phyloP scores from a whole-genome alignment of 2,888 invertebrate genomes.

The Empis stercorea region DNA sequence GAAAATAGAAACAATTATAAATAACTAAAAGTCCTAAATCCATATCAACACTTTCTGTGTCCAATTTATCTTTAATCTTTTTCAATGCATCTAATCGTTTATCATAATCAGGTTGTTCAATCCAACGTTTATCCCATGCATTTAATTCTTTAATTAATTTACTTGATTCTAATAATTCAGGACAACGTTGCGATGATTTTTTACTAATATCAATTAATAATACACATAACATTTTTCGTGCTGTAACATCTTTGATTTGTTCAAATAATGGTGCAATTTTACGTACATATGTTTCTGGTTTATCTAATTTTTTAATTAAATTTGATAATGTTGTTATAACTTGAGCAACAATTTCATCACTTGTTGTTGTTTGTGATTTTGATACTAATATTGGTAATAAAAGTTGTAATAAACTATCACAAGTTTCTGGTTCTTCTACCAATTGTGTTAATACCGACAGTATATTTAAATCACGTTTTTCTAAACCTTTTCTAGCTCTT shows the following conservation, averaged over 20 bases:
- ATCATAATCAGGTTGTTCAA: constrained; percentile 91
- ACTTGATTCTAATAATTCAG: constrained; percentile 37
- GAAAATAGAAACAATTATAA: constrained; percentile 68
- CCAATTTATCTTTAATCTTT: constrained; percentile 44
- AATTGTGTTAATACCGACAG: constrained; percentile 64
- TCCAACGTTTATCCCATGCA: constrained; percentile 72
- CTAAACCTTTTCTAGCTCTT: constrained; percentile 44
- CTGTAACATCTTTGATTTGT: constrained; percentile 47
- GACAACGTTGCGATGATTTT: constrained; percentile 17
- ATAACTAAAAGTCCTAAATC: constrained; percentile 59
- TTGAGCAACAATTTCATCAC: constrained; percentile 56
- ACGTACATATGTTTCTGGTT: constrained; percentile 53
- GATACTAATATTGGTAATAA: constrained; percentile 58
- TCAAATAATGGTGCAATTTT: constrained; percentile 60
- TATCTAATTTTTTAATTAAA: constrained; percentile 53
- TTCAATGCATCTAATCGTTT: constrained; percentile 66
- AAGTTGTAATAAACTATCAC: constrained; percentile 55
- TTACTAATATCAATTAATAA: constrained; percentile 47
- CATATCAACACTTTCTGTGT: constrained; percentile 42
- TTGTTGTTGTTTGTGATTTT: constrained; percentile 45
- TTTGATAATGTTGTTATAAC: constrained; percentile 61
- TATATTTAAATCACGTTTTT: constrained; percentile 57
- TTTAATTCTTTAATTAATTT: constrained; percentile 58
- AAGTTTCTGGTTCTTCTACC: constrained; percentile 51
- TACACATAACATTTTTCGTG: constrained; percentile 55